A percentile compares a stretch with the other conserved stretches of the same genome.
Conservation (phyloP, 2,113 vertebrate species). For the Mastomys natalensis region DNA sequence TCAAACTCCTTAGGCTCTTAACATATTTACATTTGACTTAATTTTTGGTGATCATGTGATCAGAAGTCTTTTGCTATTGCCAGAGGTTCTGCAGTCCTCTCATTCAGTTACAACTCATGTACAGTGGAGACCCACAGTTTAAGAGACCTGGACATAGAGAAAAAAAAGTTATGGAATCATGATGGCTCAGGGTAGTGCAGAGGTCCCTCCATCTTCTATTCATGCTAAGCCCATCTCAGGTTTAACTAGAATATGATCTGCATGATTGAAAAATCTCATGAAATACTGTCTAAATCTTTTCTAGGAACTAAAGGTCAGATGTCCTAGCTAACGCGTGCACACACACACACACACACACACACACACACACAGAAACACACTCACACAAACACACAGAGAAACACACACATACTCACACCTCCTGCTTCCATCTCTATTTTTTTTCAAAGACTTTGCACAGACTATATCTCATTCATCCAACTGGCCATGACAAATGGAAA, state of each 20-base stretch:
- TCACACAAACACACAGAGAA: too few relatives aligned
- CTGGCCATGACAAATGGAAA: background rate
- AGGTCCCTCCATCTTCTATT: background rate
- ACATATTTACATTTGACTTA: background rate
- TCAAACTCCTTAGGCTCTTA: background rate
- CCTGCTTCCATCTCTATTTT: background rate
- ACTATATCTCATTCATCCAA: background rate
- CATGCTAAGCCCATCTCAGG: background rate
- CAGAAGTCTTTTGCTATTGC: background rate
- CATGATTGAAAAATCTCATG: background rate
- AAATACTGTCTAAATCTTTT: background rate
- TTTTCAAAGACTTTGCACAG: background rate
- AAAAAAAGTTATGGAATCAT: background rate
- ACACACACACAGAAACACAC: background rate
- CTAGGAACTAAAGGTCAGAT: background rate
- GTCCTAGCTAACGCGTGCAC: background rate
- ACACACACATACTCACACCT: background rate
- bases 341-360: background rate
- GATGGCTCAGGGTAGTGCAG: background rate
- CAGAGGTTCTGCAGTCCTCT: background rate
- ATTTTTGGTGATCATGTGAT: background rate
- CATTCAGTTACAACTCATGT: background rate
- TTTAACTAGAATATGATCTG: background rate
- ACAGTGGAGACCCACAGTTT: background rate
- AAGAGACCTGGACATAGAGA: too few relatives aligned